Evolutionary conservation across 2,888 invertebrate genomes (phyloP).

Genomic region (Blera fallax): DNA sequence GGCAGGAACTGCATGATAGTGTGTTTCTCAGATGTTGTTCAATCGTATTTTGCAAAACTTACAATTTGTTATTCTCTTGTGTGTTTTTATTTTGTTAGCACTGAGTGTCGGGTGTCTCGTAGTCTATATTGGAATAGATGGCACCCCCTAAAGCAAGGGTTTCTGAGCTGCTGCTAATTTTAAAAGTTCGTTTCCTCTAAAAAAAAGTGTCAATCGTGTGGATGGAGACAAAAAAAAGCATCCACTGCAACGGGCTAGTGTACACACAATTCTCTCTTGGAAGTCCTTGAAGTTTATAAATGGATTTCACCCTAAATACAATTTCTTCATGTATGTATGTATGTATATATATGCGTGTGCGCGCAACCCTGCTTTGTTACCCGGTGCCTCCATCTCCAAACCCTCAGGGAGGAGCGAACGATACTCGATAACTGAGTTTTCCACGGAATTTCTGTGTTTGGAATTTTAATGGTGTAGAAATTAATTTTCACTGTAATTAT

Average conservation of each 20-base stretch:
- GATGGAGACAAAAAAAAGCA: not conserved
- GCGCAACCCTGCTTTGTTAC: slow-evolving; percentile 18
- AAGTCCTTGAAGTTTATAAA: slow-evolving; percentile 58
- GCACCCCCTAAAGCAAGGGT: not conserved
- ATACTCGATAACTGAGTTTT: slow-evolving; percentile 20
- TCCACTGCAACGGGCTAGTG: not conserved
- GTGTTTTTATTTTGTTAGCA: slow-evolving; percentile 3
- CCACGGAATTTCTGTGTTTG: slow-evolving; percentile 35
- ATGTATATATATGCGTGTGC: too few relatives aligned
- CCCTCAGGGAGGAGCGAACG: not conserved
- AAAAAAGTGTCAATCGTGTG: slow-evolving; percentile 14
- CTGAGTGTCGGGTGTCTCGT: not conserved
- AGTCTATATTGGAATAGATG: not conserved
- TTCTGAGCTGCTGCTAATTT: slow-evolving; percentile 1
- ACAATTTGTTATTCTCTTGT: not conserved
- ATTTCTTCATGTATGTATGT: not conserved
- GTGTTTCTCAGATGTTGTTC: not conserved
- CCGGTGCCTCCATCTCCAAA: not conserved
- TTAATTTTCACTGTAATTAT: slow-evolving; percentile 47
- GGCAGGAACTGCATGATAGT: not conserved
- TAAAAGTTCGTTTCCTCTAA: not conserved
- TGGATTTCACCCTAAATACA: slow-evolving; percentile 50
- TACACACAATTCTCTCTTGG: not conserved
- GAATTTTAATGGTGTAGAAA: slow-evolving; percentile 42
- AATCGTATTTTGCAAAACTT: not conserved